phyloP scores from a whole-genome alignment of 2,888 invertebrate genomes.

The Mesochorus sp. region DNA sequence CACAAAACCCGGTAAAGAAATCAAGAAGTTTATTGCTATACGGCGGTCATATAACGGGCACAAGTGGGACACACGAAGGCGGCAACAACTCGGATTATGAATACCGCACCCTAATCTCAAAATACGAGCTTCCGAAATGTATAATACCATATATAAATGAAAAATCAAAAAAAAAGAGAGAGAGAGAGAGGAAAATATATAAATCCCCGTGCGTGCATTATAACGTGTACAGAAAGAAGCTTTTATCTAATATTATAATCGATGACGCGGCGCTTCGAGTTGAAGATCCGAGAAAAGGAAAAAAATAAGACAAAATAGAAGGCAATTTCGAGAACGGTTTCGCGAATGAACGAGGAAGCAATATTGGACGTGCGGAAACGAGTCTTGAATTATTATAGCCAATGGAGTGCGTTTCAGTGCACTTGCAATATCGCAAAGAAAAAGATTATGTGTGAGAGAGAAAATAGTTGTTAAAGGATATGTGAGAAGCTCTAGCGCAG shows the following conservation, averaged over 20 bases:
- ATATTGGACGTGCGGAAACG: conserved; percentile 66
- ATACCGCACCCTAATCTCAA: conserved; percentile 69
- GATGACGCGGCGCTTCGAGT: neutral
- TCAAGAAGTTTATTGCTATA: conserved; percentile 56
- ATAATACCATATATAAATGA: too few species aligned
- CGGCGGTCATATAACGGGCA: conserved; percentile 53
- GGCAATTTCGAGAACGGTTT: conserved; percentile 1
- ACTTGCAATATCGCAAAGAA: neutral
- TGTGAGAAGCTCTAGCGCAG: conserved; percentile 12
- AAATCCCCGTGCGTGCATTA: too few species aligned
- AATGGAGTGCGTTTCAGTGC: conserved; percentile 51
- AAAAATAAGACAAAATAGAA: neutral
- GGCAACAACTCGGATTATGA: conserved; percentile 59
- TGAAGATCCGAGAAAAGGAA: neutral
- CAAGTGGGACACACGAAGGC: conserved; percentile 47
- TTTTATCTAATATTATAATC: neutral
- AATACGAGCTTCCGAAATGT: conserved; percentile 57
- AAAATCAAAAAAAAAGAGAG: too few species aligned
- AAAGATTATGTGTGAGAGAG: too few species aligned
- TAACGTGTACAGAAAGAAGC: too few species aligned
- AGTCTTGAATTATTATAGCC: conserved; percentile 68
- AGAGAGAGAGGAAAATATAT: too few species aligned
- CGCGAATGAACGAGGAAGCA: conserved; percentile 37
- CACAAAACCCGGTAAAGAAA: neutral
- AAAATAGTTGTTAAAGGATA: conserved; percentile 45